phyloP scores from a whole-genome alignment of 2,797 vertebrate genomes.

The Silurus lanzhouensis region DNA sequence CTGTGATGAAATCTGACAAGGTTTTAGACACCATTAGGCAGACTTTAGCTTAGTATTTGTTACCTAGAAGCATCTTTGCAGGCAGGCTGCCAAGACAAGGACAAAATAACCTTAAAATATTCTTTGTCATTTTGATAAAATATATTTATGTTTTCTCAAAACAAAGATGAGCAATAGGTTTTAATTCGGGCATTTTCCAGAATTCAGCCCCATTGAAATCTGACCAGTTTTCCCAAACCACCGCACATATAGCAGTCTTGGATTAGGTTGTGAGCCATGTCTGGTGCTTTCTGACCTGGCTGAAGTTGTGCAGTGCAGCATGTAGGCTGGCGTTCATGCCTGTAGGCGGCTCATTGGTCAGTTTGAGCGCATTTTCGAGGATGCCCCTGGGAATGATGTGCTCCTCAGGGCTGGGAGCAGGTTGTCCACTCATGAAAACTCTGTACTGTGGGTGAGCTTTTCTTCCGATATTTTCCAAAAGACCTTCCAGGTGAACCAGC shows the following conservation, averaged over 20 bases:
- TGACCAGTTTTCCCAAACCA: not conserved
- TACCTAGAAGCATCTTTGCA: not conserved
- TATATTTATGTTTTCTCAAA: not conserved
- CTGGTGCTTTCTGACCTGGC: conserved; percentile 64
- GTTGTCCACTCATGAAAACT: conserved; percentile 82
- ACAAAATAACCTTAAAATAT: not conserved
- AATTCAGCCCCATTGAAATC: not conserved
- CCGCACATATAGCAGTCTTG: not conserved
- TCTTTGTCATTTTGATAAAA: not conserved
- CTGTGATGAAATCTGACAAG: not conserved
- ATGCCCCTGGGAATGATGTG: conserved; percentile 81
- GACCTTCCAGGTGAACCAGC: conserved; percentile 77
- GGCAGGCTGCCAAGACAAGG: not conserved
- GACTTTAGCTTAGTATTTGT: not conserved
- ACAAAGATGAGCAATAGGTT: not conserved
- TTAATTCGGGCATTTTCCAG: not conserved
- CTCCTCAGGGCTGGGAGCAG: conserved; percentile 68
- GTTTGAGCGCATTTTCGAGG: conserved; percentile 83
- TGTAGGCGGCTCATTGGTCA: conserved; percentile 80
- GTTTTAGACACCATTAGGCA: not conserved
- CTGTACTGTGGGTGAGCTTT: conserved; percentile 73
- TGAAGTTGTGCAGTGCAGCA: conserved; percentile 80
- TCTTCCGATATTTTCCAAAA: conserved; percentile 70
- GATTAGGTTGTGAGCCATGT: not conserved
- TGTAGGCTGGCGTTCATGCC: conserved; percentile 81